Conservation (phyloP, 1,140 invertebrate species). For the Drosophila mayri region DNA sequence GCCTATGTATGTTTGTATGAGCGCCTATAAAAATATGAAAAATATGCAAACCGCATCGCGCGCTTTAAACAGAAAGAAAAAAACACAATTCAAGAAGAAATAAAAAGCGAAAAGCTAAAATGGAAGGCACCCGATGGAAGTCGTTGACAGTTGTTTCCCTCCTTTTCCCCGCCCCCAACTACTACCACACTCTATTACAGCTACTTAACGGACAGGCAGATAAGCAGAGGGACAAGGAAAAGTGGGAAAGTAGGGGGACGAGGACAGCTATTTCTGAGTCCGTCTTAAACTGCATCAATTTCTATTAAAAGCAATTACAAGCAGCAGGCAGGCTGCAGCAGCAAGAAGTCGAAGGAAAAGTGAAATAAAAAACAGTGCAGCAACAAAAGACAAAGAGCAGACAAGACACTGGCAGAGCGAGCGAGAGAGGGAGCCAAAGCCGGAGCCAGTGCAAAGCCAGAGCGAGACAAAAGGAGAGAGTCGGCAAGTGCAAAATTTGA, state of each 20-base stretch:
- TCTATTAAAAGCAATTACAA: slow-evolving; percentile 84
- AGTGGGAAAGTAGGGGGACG: background rate
- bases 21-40: slow-evolving; percentile 63
- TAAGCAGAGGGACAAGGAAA: slow-evolving; percentile 38
- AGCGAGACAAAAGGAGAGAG: slow-evolving; percentile 55
- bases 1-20: slow-evolving; percentile 13
- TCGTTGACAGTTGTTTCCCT: slow-evolving; percentile 53
- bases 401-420: slow-evolving; percentile 31
- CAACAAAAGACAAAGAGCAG: slow-evolving; percentile 78
- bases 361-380: slow-evolving; percentile 60
- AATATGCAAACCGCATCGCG: slow-evolving; percentile 80
- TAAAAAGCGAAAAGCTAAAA: slow-evolving; percentile 58
- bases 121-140: slow-evolving; percentile 53
- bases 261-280: slow-evolving; percentile 49
- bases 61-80: slow-evolving; percentile 53
- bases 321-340: slow-evolving; percentile 44
- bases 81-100: slow-evolving; percentile 18
- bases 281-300: slow-evolving; percentile 70
- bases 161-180: slow-evolving; percentile 9
- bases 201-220: slow-evolving; percentile 59
- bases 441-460: slow-evolving; percentile 11
- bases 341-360: slow-evolving; percentile 46
- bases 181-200: slow-evolving; percentile 49
- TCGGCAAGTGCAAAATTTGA: slow-evolving; percentile 79
- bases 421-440: slow-evolving; percentile 24